Conservation (phyloP, 2,888 invertebrate genomes). For the Elegia similella region DNA sequence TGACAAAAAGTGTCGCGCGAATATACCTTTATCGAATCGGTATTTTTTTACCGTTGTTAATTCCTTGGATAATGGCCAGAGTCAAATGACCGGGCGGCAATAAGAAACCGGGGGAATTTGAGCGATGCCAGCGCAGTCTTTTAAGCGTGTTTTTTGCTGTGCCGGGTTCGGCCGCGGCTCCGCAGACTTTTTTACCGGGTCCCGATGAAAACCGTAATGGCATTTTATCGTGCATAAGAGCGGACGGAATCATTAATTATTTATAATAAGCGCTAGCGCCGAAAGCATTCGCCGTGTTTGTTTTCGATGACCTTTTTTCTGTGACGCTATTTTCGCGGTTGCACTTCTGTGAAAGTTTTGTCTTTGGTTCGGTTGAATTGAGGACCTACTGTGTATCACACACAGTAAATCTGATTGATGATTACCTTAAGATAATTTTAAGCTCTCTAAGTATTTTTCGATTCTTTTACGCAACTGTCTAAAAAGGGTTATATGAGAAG, state of each 20-base stretch:
- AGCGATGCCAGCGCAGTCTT: slow-evolving; percentile 77
- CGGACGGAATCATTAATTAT: slow-evolving; percentile 79
- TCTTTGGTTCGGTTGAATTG: neutral
- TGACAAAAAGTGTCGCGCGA: slow-evolving; percentile 65
- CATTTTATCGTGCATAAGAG: slow-evolving; percentile 81
- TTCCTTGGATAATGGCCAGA: slow-evolving; percentile 77
- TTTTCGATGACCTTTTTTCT: slow-evolving; percentile 53
- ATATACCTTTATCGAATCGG: slow-evolving; percentile 72
- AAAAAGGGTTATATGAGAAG: too few relatives aligned
- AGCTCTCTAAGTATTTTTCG: too few relatives aligned
- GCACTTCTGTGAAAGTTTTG: neutral
- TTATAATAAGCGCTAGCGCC: slow-evolving; percentile 79
- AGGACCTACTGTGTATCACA: too few relatives aligned
- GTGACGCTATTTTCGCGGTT: slow-evolving; percentile 44
- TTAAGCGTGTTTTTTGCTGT: slow-evolving; percentile 70
- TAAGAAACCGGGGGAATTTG: slow-evolving; percentile 77
- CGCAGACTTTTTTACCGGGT: slow-evolving; percentile 70
- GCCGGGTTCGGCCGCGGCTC: slow-evolving; percentile 61
- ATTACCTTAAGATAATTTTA: too few relatives aligned
- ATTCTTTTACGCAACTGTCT: too few relatives aligned
- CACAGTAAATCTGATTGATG: too few relatives aligned
- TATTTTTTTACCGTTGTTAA: slow-evolving; percentile 74
- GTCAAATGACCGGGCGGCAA: slow-evolving; percentile 74
- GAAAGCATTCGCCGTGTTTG: slow-evolving; percentile 59
- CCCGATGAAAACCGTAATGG: slow-evolving; percentile 80